Base-by-base conservation (phyloP, 2,888 invertebrate genomes). In the Heliconius aoede region DNA sequence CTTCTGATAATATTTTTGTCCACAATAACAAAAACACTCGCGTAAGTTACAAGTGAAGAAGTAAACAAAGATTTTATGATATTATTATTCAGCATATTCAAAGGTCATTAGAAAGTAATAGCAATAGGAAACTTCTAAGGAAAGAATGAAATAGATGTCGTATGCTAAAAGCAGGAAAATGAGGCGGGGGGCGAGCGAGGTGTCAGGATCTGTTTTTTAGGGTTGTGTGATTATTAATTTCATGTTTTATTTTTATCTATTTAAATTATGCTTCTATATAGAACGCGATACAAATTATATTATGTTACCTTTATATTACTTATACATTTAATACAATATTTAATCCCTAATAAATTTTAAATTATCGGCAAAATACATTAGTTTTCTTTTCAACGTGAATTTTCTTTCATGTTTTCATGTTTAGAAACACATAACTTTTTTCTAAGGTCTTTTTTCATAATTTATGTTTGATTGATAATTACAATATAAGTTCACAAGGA, bases 21-120 rank as follows among this genome's bases (percentile, higher is more conserved):
- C 77, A 93, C 92, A 93, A 92, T 90, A 92, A 93, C 93, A 94
- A 93, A 91, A 94, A 93, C 94, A 94, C 91, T 91, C 85, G 86
- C 88, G 86, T 85, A 87, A 85, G 87, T 84, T 81, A 86, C 85
- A 86, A 86, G 84, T 86, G 86, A 88, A 84, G 87, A 91, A 92
- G 94, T 94, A 94, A 94, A 94, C 94, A 94, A 94, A 93, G 93
- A 92, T 91, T 89, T 88, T 88, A 90, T 84, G 82, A 79, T 84
- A 83, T 81, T 91, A 91, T 90, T 91, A 91, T 90, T 91, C 90
- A 87, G 90, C 90, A 88, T 89, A 90, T 87, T 89, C 93, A 93
- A 94, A 94, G 94, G 93, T 94, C 93, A 93, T 82, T 85, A 82
- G 84, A 91, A 81, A 82, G 90, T 83, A 88, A 89, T 76, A 84